A percentile compares a stretch with the other conserved stretches of the same genome.
phyloP scores from a whole-genome alignment of 2,888 invertebrate species.

The Thera obeliscata region DNA sequence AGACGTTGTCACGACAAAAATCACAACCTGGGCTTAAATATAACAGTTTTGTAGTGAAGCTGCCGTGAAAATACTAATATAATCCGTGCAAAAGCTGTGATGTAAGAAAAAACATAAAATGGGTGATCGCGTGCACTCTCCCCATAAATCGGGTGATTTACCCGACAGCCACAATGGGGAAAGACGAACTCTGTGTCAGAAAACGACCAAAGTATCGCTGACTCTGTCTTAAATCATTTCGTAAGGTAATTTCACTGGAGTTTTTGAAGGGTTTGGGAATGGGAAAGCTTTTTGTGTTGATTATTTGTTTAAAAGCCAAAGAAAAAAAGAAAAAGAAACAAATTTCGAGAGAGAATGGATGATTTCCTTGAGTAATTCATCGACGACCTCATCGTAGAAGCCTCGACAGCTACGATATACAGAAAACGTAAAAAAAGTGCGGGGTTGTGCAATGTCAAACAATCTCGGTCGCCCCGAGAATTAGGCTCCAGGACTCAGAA shows the following conservation, averaged over 20 bases:
- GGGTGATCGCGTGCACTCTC: slow-evolving; percentile 18
- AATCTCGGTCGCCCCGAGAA: no score
- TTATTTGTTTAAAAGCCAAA: neutral
- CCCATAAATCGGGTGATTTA: slow-evolving; percentile 31
- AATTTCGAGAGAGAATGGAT: no score
- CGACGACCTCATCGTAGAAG: no score
- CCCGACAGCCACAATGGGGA: slow-evolving; percentile 19
- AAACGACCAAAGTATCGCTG: slow-evolving; percentile 17
- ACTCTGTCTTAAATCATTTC: slow-evolving; percentile 15
- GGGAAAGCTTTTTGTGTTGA: neutral
- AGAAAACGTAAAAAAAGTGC: no score
- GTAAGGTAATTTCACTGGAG: slow-evolving; percentile 6
- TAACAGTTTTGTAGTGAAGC: neutral
- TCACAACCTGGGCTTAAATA: neutral
- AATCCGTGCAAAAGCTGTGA: slow-evolving; percentile 9
- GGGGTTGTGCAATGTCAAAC: no score
- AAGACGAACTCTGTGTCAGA: slow-evolving; percentile 31
- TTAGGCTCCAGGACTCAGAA: no score
- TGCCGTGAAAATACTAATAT: neutral
- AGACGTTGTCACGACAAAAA: no score
- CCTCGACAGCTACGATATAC: no score
- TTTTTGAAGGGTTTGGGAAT: slow-evolving; percentile 3
- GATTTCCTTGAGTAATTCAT: no score
- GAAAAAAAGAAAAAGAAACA: no score
- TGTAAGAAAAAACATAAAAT: slow-evolving; percentile 18